Percentiles rank a stretch among this genome's conserved stretches.
phyloP scores from a whole-genome alignment of 2,113 vertebrate species.

The Pao palembangensis region DNA sequence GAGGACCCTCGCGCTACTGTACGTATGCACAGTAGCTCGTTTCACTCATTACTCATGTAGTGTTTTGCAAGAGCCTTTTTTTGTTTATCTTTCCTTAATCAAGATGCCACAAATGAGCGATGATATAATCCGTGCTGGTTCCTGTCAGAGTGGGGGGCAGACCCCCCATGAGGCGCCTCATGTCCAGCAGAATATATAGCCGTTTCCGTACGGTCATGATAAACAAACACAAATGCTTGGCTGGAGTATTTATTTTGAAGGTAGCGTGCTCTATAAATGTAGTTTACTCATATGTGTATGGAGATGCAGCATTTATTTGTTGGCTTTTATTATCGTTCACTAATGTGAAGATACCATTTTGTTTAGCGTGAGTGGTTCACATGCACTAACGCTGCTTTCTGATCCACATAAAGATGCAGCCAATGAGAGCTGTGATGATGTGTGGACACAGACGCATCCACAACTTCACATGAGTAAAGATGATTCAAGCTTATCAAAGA shows the following conservation, averaged over 20 bases:
- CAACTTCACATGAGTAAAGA: no score
- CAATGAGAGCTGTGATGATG: no score
- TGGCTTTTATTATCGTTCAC: no score
- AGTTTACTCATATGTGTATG: not conserved
- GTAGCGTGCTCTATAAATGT: not conserved
- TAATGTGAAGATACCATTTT: no score
- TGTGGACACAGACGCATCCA: no score
- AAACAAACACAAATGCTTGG: not conserved
- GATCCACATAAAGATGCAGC: no score
- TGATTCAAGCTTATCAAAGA: no score
- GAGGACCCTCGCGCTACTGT: slow-evolving; percentile 2
- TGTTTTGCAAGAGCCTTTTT: not conserved
- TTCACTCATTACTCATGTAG: not conserved
- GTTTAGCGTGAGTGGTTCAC: no score
- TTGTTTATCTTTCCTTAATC: not conserved
- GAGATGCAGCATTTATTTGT: not conserved
- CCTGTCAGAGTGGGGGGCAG: not conserved
- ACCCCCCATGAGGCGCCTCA: not conserved
- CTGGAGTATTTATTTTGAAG: not conserved
- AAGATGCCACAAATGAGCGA: not conserved
- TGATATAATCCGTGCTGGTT: not conserved
- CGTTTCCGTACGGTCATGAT: not conserved
- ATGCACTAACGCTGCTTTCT: no score
- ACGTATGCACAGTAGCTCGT: slow-evolving; percentile 5
- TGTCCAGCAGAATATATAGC: not conserved